Percentiles rank a stretch among this genome's conserved stretches.
These are phyloP conservation scores for Siniperca chuatsi DNA, from an alignment of 2,113 vertebrate genomes.

Conservation along the genomic window DNA sequence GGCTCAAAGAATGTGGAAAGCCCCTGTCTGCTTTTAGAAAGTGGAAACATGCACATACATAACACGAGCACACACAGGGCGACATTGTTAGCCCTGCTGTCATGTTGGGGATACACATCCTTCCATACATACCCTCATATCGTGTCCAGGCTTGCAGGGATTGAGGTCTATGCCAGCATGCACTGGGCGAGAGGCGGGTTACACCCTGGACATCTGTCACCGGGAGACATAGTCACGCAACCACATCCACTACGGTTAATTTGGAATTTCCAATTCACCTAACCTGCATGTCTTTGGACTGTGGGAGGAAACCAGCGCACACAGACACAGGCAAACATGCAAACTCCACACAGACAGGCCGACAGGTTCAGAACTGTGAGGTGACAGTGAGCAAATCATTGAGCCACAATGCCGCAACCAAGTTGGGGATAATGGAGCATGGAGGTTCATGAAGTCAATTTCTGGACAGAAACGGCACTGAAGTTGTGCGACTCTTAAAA, in stretches of 20 bases:
- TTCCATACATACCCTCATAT: slow-evolving; percentile 16
- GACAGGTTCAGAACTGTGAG: not conserved
- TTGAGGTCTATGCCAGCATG: slow-evolving; percentile 4
- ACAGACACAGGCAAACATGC: not conserved
- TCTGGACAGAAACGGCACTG: not conserved
- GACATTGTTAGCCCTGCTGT: slow-evolving; percentile 22
- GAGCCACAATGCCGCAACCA: not conserved
- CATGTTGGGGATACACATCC: slow-evolving; percentile 14
- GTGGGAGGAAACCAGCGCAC: not conserved
- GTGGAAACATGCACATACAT: slow-evolving; percentile 59
- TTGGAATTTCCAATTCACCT: slow-evolving; percentile 13
- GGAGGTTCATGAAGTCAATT: not conserved
- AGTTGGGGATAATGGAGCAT: not conserved
- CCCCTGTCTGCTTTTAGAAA: slow-evolving; percentile 74
- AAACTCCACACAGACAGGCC: slow-evolving; percentile 4
- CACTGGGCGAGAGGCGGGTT: not conserved
- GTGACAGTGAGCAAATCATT: not conserved
- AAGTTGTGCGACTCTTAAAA: not conserved
- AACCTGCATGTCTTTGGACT: not conserved
- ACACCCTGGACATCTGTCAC: not conserved
- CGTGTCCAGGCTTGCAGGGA: not conserved
- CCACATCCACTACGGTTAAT: not conserved
- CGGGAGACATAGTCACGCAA: not conserved
- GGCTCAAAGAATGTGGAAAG: slow-evolving; percentile 76
- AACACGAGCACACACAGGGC: slow-evolving; percentile 20